Evolutionary conservation across 53 echinoderm and acorn worm species (phyloP), one percentile per base, ranked within the genome.

Genomic region (Apostichopus leukothele): DNA sequence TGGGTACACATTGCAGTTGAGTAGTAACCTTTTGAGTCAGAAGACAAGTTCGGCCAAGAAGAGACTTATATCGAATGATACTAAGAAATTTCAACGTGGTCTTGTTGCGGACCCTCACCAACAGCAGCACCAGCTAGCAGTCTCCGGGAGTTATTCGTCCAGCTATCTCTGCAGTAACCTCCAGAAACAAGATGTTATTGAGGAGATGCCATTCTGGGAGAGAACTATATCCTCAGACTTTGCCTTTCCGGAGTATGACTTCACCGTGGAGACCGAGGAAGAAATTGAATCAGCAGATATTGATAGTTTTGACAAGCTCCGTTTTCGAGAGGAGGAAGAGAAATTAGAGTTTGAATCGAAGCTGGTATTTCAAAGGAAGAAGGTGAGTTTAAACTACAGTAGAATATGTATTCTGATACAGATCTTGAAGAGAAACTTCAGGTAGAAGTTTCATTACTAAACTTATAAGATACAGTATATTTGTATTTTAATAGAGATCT

Each of bases 151-250:
- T 6, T 18, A 71, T 71, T 14, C 18, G 6, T 76, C 77, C 77
- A 51, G 50, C 20, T 21, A 6, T 76, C 77, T 9, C 1, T 4
- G 13, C 9, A 76, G 7, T 76, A 7, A 12, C 14, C 18, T 25
- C n/a, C 11, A 63, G 60, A 25, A 60, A 55, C 59, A 60, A 57
- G 23, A 60, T 60, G 84, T n/a, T 18, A 9, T 21, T 10, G 66
- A 84, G n/a, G 61, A 59, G 27, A 84, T 84, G 9, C 84, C 84
- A 4, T 63, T 54, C 11, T 84, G 84, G 84, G 61, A 84, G 63
- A 59, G 84, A 25, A 84, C 84, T 21, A 84, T 84, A 53, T 84
- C 84, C 16, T 84, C 67, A 27, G 85, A 85, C 27, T 85, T 85
- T 85, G 67, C 68, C 5, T 84, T 60, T 26, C 84, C 84, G 0